phyloP scores from a whole-genome alignment of 1,140 invertebrate genomes.

The Drepana arcuata region DNA sequence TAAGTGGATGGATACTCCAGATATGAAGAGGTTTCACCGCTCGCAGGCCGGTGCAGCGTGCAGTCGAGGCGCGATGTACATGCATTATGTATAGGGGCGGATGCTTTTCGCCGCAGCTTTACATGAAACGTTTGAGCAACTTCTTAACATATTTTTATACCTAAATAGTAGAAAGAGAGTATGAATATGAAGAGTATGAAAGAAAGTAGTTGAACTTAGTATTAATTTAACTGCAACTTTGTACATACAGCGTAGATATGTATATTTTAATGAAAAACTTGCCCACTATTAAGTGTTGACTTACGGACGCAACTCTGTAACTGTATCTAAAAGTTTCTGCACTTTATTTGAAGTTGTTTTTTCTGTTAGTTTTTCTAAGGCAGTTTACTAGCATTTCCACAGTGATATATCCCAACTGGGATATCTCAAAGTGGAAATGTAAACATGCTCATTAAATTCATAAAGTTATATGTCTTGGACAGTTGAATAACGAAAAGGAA shows the following conservation, averaged over 20 bases:
- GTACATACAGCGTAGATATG: too few species aligned
- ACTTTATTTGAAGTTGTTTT: too few species aligned
- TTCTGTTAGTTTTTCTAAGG: too few species aligned
- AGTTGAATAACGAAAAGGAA: slow-evolving; percentile 44
- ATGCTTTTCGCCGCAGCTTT: background rate
- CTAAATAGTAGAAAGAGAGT: background rate
- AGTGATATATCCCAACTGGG: too few species aligned
- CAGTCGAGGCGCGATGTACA: slow-evolving; percentile 38
- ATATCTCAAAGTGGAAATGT: too few species aligned
- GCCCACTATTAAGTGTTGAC: too few species aligned
- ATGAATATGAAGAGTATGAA: background rate
- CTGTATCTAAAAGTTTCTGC: too few species aligned
- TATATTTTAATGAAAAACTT: too few species aligned
- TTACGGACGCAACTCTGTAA: too few species aligned
- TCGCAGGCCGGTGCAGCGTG: slow-evolving; percentile 31
- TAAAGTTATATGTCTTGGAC: slow-evolving; percentile 10
- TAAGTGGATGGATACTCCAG: slow-evolving; percentile 36
- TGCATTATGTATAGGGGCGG: slow-evolving; percentile 40
- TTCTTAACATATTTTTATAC: background rate
- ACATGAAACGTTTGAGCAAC: background rate
- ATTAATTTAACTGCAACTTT: background rate
- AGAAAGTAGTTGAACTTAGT: background rate
- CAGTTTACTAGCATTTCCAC: too few species aligned
- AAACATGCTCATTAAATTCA: slow-evolving; percentile 9
- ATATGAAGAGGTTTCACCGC: slow-evolving; percentile 39